phyloP scores from a whole-genome alignment of 2,113 vertebrate genomes.

The Melospiza melodia region DNA sequence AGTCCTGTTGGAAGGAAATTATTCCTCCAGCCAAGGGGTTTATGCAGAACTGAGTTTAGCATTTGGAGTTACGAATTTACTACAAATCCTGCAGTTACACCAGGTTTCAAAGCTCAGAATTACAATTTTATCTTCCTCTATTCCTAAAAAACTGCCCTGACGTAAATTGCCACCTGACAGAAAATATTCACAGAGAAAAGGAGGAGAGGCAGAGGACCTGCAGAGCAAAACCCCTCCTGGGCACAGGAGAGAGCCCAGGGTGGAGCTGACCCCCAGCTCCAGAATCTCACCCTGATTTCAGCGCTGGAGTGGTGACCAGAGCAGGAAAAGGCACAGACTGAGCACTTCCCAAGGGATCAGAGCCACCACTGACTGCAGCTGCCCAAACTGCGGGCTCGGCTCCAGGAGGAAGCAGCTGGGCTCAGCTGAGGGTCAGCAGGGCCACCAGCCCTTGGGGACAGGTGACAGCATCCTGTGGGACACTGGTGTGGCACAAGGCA shows the following conservation, averaged over 20 bases:
- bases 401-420: background rate
- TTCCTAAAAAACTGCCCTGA: background rate
- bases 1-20: background rate
- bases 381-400: rapidly evolving
- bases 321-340: background rate
- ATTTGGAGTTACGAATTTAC: background rate
- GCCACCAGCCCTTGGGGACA: background rate
- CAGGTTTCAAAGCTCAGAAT: background rate
- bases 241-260: background rate
- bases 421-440: rapidly evolving
- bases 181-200: background rate
- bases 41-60: background rate
- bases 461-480: background rate
- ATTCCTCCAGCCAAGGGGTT: background rate
- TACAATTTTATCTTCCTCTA: background rate
- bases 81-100: background rate
- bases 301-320: background rate
- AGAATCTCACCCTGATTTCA: background rate
- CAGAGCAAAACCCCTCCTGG: background rate
- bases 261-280: rapidly evolving
- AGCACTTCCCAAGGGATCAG: background rate
- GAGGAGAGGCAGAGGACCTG: background rate
- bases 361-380: background rate
- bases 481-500: background rate
- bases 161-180: rapidly evolving